phyloP scores from a whole-genome alignment of 2,113 vertebrate species.

The Etheostoma spectabile region DNA sequence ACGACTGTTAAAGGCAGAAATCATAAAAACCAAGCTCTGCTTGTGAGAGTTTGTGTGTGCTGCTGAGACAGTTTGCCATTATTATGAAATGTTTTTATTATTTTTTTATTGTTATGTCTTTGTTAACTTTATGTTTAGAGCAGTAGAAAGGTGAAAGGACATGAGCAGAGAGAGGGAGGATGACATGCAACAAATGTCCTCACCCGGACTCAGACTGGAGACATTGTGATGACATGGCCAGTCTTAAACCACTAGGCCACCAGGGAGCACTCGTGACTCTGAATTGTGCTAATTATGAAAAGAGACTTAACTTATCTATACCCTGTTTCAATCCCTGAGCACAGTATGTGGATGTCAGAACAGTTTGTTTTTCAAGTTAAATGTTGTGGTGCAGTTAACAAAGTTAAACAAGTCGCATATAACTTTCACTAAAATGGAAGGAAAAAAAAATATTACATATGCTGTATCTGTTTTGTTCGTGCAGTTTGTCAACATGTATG shows the following conservation, averaged over 20 bases:
- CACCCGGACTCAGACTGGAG: background rate
- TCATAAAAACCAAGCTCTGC: background rate
- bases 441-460: background rate
- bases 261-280: constrained; percentile 19
- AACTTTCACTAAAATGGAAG: background rate
- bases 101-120: background rate
- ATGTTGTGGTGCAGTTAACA: background rate
- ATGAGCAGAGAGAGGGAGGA: background rate
- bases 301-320: background rate
- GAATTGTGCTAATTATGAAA: background rate
- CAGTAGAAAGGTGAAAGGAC: background rate
- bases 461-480: background rate
- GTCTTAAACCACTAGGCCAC: background rate
- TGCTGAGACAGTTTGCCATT: background rate
- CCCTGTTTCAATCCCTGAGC: background rate
- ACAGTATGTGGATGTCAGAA: background rate
- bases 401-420: background rate
- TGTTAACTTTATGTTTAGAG: background rate
- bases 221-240: background rate
- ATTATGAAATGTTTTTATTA: background rate
- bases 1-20: background rate
- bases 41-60: background rate
- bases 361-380: background rate
- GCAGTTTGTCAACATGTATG: background rate
- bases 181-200: background rate